phyloP scores from a whole-genome alignment of 2,888 invertebrate genomes.

The Machimus rusticus region DNA sequence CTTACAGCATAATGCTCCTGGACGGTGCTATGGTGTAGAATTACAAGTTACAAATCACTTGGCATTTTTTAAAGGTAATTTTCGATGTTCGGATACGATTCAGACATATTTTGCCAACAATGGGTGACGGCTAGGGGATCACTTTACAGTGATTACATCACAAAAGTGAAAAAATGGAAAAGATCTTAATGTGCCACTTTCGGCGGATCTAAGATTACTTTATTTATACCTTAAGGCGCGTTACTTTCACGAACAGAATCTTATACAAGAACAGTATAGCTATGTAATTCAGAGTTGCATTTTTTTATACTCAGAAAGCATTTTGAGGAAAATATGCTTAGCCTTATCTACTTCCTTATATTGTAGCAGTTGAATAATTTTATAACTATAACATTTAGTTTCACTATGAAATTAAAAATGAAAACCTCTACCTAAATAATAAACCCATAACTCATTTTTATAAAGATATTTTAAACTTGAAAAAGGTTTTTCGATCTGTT shows the following conservation, averaged over 20 bases:
- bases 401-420: too few relatives aligned
- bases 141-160: background rate
- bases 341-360: background rate
- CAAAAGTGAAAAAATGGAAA: background rate
- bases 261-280: background rate
- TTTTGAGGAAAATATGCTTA: background rate
- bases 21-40: background rate
- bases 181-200: background rate
- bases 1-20: background rate
- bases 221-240: background rate
- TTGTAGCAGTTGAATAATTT: background rate
- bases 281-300: background rate
- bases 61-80: background rate
- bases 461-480: too few relatives aligned
- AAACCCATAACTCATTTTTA: too few relatives aligned
- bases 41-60: slow-evolving; percentile 24
- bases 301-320: background rate
- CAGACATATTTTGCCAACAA: slow-evolving; percentile 15
- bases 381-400: too few relatives aligned
- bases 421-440: too few relatives aligned
- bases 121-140: background rate
- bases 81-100: background rate
- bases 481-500: too few relatives aligned
- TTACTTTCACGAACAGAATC: background rate
- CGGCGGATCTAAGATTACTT: background rate